A percentile compares a stretch with the other conserved stretches of the same genome.
Evolutionary conservation across 2,797 vertebrate species (phyloP).

Genomic region (Cynodonichthys magdalenae): DNA sequence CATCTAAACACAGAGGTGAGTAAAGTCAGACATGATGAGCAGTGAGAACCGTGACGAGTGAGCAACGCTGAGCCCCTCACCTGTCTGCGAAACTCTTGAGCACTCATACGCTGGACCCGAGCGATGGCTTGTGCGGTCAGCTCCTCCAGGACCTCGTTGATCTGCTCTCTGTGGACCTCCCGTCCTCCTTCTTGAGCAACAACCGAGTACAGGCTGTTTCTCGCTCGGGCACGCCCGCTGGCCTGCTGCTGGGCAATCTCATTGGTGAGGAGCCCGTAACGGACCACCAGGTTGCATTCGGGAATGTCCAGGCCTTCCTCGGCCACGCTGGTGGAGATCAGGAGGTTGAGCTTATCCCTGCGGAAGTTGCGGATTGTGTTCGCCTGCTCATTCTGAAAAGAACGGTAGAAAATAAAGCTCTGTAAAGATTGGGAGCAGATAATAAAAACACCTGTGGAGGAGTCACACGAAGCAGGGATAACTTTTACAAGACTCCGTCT

Average conservation of each 20-base stretch:
- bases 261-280: constrained; percentile 94
- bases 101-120: constrained; percentile 82
- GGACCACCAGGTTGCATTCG: constrained; percentile 91
- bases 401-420: background rate
- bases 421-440: background rate
- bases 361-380: constrained; percentile 85
- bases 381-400: constrained; percentile 79
- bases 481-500: background rate
- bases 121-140: constrained; percentile 84
- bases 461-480: background rate
- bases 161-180: constrained; percentile 82
- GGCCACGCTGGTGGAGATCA: constrained; percentile 92
- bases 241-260: constrained; percentile 96
- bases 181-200: constrained; percentile 81
- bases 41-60: background rate
- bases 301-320: constrained; percentile 96
- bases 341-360: constrained; percentile 83
- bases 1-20: constrained; percentile 74
- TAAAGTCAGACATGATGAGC: background rate
- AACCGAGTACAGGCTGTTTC: constrained; percentile 87
- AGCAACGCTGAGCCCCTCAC: constrained; percentile 55
- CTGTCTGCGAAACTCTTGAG: constrained; percentile 75
- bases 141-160: constrained; percentile 84
- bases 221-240: constrained; percentile 87
- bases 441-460: background rate